Base-by-base conservation (phyloP, 2,888 invertebrate species). In the Beris chalybata region DNA sequence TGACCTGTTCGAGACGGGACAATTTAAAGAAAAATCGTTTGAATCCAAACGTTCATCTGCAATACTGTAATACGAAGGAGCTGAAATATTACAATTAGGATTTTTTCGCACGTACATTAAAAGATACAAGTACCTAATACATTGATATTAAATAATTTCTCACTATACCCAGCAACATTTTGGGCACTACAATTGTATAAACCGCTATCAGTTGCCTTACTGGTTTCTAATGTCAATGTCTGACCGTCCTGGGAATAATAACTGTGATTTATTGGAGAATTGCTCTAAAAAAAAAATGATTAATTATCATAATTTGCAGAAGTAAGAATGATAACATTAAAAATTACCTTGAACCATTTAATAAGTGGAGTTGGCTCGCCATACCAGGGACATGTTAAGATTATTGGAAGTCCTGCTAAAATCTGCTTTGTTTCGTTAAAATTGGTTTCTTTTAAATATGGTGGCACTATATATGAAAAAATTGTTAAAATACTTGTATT, bases 131-230 rank as follows among this genome's bases (percentile, higher is more conserved):
- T 22, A 32, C 29, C 12, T 29, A 53, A 45, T n/a, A 71, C 44
- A 29, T 61, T 66, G 9, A 72, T 72, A 69, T 81, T 77, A 74
- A 80, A 82, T 22, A 81, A 73, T 12, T 80, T 72, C 43, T 80
- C 77, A n/a, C 77, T 76, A 0, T 77, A 71, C 11, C 88, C 88
- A 0, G 82, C 83, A 2, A 74, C 73, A 75, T 85, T 87, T 71
- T 83, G 82, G 0, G 84, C 87, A 11, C 83, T 79, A 72, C 88
- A 88, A 32, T 81, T 80, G 78, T 87, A 88, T 69, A 82, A 82
- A 0, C 86, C 87, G 11, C 84, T 83, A 75, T 85, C 84, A 22
- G 75, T 75, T 4, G 22, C 50, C 3, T 11, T 67, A 5, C 80
- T 82, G 56, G 83, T 81, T 0, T 70, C 74, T 70, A 86, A 67